Evolutionary conservation across 2,888 invertebrate genomes (phyloP), one percentile per base, ranked within the genome.

Genomic region (Flexamia atlantica): DNA sequence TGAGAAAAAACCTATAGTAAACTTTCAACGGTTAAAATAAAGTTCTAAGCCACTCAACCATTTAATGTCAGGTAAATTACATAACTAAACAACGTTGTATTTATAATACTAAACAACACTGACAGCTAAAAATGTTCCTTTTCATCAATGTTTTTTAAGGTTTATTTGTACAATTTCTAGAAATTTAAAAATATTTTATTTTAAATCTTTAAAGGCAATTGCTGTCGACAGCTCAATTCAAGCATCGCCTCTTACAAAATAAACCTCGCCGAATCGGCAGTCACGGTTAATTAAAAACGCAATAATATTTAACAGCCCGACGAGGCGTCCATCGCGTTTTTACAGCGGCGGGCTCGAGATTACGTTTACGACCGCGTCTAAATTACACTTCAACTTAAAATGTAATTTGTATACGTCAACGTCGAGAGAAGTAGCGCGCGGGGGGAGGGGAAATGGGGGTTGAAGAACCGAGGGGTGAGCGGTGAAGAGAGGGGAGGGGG

Each of bases 391-490:
- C 46, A 50, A 50, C 50, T 76, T 76, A 76, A 76, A 76, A 76
- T 46, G 76, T 76, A 76, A 76, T 76, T 76, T 76, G 76, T 76
- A 76, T 50, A 76, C 76, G 76, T 76, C 76, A 76, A 76, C 46
- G 76, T 81, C 42, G n/a, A 28, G 36, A 20, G 30, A 7, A 0
- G 60, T 3, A 53, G 32, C n/a, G 53, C 28, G 80, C 10, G 60
- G n/a, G 23, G 30, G 57, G 23, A 4, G 12, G 50, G 79, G 79
- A 20, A n/a, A 23, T 36, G 57, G 80, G 25, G 50, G 46, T 46
- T 46, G 36, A 36, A 9, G 36, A 40, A 40, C 46, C 10, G 23
- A 14, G 32, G 28, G 30, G 25, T 7, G 20, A 40, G 23, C 20
- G 9, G 53, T 50, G 57, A n/a, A n/a, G 20, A 23, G 32, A n/a